A percentile compares a stretch with the other conserved stretches of the same genome.
Conservation (phyloP, 2,888 invertebrate genomes). For the Noctua fimbriata region DNA sequence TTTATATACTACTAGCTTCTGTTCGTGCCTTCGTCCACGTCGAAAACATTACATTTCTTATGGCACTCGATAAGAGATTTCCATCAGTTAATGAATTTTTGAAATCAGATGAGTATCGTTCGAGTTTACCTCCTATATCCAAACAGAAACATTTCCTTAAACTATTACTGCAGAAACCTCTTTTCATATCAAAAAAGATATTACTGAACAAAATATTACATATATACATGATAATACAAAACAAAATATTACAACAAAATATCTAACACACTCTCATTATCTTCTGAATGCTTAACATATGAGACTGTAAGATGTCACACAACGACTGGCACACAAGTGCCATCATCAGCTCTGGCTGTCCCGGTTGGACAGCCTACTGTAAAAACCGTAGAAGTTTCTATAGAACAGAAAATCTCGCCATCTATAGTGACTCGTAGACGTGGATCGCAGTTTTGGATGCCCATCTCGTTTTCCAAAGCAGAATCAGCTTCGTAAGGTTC, state of each 20-base stretch:
- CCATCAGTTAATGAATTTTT: neutral
- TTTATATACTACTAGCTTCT: neutral
- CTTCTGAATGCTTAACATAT: neutral
- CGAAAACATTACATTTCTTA: neutral
- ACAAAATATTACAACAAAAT: neutral
- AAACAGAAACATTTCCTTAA: neutral
- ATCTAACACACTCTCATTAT: neutral
- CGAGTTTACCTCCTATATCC: neutral
- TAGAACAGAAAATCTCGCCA: neutral
- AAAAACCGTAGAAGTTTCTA: neutral
- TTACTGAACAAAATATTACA: neutral
- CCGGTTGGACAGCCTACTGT: slow-evolving; percentile 35
- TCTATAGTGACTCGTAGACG: neutral
- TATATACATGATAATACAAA: neutral
- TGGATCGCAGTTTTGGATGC: neutral
- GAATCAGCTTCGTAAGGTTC: neutral
- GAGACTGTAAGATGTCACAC: neutral
- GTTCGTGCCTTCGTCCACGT: neutral
- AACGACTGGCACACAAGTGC: slow-evolving; percentile 12
- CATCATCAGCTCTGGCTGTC: slow-evolving; percentile 34
- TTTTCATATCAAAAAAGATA: neutral
- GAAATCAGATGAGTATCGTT: neutral
- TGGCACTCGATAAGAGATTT: neutral
- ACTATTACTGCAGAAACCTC: neutral
- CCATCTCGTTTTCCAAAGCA: neutral